Evolutionary conservation across 2,888 invertebrate genomes (phyloP).

Genomic region (Maniola hyperantus): DNA sequence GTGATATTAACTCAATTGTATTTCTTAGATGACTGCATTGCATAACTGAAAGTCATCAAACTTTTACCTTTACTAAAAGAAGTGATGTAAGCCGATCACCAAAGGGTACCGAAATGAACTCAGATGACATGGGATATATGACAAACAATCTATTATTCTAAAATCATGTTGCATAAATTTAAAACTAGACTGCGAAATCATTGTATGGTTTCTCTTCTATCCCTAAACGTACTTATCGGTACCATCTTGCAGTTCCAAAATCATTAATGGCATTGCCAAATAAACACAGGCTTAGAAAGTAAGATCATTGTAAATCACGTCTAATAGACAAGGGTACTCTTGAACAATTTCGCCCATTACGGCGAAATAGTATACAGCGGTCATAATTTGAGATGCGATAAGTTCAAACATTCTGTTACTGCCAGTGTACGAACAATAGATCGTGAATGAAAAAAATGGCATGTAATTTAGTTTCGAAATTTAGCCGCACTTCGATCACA

Average conservation of each 20-base stretch:
- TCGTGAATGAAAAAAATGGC: slow-evolving; percentile 58
- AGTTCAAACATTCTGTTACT: slow-evolving; percentile 53
- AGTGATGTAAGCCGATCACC: slow-evolving; percentile 16
- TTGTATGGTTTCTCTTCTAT: slow-evolving; percentile 11
- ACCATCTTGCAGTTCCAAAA: slow-evolving; percentile 32
- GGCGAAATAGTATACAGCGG: slow-evolving; percentile 48
- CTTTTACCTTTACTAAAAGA: slow-evolving; percentile 13
- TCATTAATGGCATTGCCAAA: slow-evolving; percentile 45
- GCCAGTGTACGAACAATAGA: slow-evolving; percentile 57
- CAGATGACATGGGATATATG: slow-evolving; percentile 6
- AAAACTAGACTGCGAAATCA: slow-evolving; percentile 16
- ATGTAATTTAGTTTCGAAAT: slow-evolving; percentile 54
- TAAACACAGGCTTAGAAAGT: slow-evolving; percentile 56
- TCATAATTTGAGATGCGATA: slow-evolving; percentile 67
- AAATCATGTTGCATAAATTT: slow-evolving; percentile 6
- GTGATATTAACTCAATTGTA: slow-evolving; percentile 8
- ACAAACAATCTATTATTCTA: slow-evolving; percentile 5
- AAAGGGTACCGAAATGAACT: slow-evolving; percentile 10
- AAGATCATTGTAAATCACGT: slow-evolving; percentile 47
- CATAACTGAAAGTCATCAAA: slow-evolving; percentile 13
- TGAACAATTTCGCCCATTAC: slow-evolving; percentile 60
- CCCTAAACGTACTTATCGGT: slow-evolving; percentile 18
- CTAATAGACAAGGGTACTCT: slow-evolving; percentile 43
- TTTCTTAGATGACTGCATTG: not conserved
- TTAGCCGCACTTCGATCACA: slow-evolving; percentile 39